Conservation (phyloP, 1,140 invertebrate species). For the Megalonaias nervosa region DNA sequence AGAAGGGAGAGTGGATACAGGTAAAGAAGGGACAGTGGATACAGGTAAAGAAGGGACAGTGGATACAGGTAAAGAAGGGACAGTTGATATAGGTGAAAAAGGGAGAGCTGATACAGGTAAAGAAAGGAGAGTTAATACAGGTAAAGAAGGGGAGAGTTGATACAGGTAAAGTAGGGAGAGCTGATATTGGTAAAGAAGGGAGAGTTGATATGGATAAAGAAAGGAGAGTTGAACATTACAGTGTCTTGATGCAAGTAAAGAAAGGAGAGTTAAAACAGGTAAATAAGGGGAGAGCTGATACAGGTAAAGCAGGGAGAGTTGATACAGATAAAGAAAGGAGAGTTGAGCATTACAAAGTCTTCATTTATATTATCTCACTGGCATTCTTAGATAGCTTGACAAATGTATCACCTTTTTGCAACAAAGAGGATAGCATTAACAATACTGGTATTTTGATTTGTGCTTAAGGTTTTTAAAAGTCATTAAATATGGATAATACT, state of each 20-base stretch:
- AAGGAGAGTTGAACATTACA: no score
- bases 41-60: conserved; percentile 50
- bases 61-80: conserved; percentile 1
- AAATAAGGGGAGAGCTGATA: no score
- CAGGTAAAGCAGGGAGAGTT: no score
- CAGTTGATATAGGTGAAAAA: conserved; percentile 59
- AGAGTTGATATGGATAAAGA: not conserved
- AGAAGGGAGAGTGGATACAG: not conserved
- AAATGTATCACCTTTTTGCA: not conserved
- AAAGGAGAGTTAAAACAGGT: no score
- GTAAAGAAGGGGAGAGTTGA: conserved; percentile 19
- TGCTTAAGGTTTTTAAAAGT: no score
- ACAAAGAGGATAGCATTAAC: no score
- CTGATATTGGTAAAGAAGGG: conserved; percentile 55
- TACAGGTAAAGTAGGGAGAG: conserved; percentile 61
- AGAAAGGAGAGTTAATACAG: conserved; percentile 49
- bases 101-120: conserved; percentile 56
- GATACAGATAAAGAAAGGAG: not conserved
- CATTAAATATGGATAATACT: no score
- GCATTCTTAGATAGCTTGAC: not conserved
- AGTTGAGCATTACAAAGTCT: not conserved
- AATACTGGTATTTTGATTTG: no score
- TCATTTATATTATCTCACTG: not conserved
- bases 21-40: conserved; percentile 43
- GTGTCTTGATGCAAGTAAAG: no score